Base-by-base conservation (phyloP, 2,113 vertebrate genomes). In the Stercorarius parasiticus region DNA sequence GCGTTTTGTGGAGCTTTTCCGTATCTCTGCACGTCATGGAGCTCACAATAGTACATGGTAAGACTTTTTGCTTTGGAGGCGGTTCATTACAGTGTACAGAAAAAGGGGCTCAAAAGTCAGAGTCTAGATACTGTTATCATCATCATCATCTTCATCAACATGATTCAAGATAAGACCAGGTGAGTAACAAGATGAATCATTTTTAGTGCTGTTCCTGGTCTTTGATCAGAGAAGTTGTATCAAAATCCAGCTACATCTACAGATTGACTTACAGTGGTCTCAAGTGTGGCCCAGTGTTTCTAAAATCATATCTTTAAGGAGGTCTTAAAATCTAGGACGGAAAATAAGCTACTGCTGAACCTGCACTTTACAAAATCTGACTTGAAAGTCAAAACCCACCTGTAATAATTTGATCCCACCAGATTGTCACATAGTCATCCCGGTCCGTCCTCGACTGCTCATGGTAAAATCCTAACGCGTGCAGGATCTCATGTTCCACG, bases 381-480 rank as follows among this genome's bases (percentile, higher is more conserved):
- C 18, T 32, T 70, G n/a, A 62, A 49, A 8, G 5, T 81, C 69
- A 32, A 76, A 91, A 96, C 98, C 43, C 40, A 99, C 99, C 99
- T 96, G 95, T 10, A 83, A 92, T 77, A 74, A 99, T 98, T 96
- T 99, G 96, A 69, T 99, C 94, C 97, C 99, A 99, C 98, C 98
- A 99, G 94, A 99, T 99, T 30, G 97, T 96, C 32, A 99, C 98
- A 3, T 99, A 99, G 95, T 99, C 99, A 85, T 99, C 99, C 13
- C 99, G 97, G 96, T 99, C 99, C 11, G 85, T 98, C 73, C 99
- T 98, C 0, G 99, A 99, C 96, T 99, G 99, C 78, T 99, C 99
- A 0, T 99, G 99, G 86, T 99, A 99, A 96, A 99, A 99, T 61
- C 99, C 99, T 85, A 99, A 82, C 36, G 99, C 99, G 0, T 99